Conservation (phyloP, 1,140 invertebrate species). For the Atopsyche davidsoni region DNA sequence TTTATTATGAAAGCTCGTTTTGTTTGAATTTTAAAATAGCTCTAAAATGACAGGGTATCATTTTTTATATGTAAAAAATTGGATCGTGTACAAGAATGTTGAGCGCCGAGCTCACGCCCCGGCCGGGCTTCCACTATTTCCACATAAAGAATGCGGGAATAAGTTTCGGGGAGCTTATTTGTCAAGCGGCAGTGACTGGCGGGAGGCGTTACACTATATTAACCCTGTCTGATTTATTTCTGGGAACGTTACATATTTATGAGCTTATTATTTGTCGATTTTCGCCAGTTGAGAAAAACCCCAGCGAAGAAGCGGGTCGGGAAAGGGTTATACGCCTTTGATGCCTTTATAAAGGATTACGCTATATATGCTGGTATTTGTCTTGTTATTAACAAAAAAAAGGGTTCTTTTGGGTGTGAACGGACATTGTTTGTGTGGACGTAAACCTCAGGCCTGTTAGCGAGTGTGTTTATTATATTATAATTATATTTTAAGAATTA, state of each 20-base stretch:
- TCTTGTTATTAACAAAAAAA: not conserved
- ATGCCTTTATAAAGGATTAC: not conserved
- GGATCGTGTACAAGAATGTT: too few relatives aligned
- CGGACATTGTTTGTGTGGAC: not conserved
- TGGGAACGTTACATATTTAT: constrained; percentile 20
- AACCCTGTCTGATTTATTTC: constrained; percentile 17
- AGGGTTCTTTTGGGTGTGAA: not conserved
- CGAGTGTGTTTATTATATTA: not conserved
- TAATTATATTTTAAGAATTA: too few relatives aligned
- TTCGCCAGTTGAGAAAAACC: constrained; percentile 1
- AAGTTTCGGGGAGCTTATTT: too few relatives aligned
- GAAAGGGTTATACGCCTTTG: not conserved
- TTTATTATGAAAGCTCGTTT: too few relatives aligned
- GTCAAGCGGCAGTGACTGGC: too few relatives aligned
- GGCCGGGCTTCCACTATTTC: too few relatives aligned
- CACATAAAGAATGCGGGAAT: too few relatives aligned
- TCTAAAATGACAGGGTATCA: too few relatives aligned
- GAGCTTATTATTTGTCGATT: constrained; percentile 21
- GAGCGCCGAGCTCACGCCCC: too few relatives aligned
- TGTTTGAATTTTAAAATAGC: too few relatives aligned
- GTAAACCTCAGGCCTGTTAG: not conserved
- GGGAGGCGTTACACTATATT: constrained; percentile 20
- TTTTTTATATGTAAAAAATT: too few relatives aligned
- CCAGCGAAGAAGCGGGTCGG: not conserved
- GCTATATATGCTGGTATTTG: not conserved